phyloP scores from a whole-genome alignment of 2,888 invertebrate species.

The Nephrotoma flavescens region DNA sequence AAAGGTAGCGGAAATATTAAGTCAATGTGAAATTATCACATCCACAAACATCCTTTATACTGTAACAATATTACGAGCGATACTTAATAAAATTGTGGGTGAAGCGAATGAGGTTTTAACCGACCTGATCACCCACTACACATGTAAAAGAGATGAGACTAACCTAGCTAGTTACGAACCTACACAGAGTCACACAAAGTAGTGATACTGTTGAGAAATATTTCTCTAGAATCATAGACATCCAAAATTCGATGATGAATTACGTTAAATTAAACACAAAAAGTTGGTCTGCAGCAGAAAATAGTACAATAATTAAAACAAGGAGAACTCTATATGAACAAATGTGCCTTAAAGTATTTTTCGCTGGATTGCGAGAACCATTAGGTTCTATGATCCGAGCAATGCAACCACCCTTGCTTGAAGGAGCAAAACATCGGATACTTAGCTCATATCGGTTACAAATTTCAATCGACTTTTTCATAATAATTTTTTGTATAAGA shows the following conservation, averaged over 20 bases:
- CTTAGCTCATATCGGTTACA: too few species aligned
- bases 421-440: too few species aligned
- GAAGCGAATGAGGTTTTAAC: neutral
- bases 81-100: neutral
- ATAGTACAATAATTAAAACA: too few species aligned
- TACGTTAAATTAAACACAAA: neutral
- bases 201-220: neutral
- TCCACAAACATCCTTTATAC: too few species aligned
- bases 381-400: neutral
- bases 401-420: neutral
- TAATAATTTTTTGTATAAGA: neutral
- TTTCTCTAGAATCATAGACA: neutral
- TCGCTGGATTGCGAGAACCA: neutral
- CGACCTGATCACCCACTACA: neutral
- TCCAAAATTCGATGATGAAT: neutral
- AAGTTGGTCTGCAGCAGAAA: neutral
- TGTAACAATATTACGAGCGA: neutral
- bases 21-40: too few species aligned
- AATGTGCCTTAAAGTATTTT: neutral
- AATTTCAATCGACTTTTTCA: too few species aligned
- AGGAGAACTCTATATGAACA: neutral
- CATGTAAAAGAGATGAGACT: neutral
- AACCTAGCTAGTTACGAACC: neutral
- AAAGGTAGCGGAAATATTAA: too few species aligned
- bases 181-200: neutral